Evolutionary conservation across 1,140 invertebrate genomes (phyloP), one percentile per base, ranked within the genome.

Genomic region (Diprion similis): DNA sequence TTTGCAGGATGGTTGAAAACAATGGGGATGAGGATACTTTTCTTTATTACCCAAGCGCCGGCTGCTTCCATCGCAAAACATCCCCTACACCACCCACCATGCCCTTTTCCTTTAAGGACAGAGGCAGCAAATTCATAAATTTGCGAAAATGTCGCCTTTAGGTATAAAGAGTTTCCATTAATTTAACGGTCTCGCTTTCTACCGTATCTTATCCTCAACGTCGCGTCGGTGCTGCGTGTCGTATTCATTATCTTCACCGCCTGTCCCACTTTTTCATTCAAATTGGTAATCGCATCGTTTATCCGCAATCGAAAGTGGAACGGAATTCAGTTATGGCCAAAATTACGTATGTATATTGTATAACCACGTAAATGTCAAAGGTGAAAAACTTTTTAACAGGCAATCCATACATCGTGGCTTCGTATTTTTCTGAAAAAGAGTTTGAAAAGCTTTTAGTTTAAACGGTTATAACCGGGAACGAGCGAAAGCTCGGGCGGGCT

Each of bases 51-150:
- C 71, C 67, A 15, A 17, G 48, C 15, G 10, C 48, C 48, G 48
- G 48, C 15, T 51, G 10, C 48, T 51, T 51, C 48, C 48, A 10
- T 51, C 11, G 9, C 6, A 13, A 8, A 59, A 59, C 7, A 59
- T 15, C 51, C 11, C n/a, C 7, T 13, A 8, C n/a, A 59, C 51
- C 51, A 13, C 6, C 51, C 51, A 37, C 24, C 24, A 37, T 37
- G 24, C 24, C 24, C 45, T 71, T 19, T 9, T 71, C 18, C 24
- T 17, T n/a, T 46, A 66, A 45, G 24, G 66, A 68, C 10, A 37
- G 45, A 45, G 71, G n/a, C 59, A 78, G 76, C 19, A 65, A 74
- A 76, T 76, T 78, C 77, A 78, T n/a, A n/a, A n/a, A n/a, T 78
- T 78, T 74, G 75, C 69, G 70, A 72, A 66, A 70, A 72, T 71